These are phyloP conservation scores for Scomber japonicus DNA, from an alignment of 2,113 vertebrate species.

Conservation along the genomic window DNA sequence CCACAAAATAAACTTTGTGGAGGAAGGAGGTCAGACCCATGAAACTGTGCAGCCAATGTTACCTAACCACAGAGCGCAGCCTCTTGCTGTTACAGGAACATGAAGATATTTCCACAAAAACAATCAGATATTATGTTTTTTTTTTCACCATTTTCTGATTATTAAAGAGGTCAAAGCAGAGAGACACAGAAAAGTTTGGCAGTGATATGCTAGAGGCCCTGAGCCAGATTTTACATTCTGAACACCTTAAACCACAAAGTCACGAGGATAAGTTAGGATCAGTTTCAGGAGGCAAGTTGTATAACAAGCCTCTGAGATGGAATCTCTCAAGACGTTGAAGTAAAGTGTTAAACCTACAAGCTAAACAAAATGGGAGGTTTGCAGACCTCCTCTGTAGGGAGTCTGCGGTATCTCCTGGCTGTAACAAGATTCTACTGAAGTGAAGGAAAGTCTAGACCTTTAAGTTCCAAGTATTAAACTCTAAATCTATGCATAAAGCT, in stretches of 20 bases:
- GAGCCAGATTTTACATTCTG: constrained; percentile 5
- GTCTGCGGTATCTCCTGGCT: constrained; percentile 57
- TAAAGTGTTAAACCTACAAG: constrained; percentile 54
- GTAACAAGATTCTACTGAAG: constrained; percentile 52
- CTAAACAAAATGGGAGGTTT: constrained; percentile 52
- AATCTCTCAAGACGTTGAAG: constrained; percentile 30
- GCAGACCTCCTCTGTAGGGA: constrained; percentile 46
- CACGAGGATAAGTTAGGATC: constrained; percentile 21
- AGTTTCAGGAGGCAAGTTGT: constrained; percentile 42
- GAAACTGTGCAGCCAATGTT: constrained; percentile 42
- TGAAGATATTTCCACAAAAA: constrained; percentile 47
- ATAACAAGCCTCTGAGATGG: constrained; percentile 48
- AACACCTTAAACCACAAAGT: constrained; percentile 33
- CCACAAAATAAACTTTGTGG: constrained; percentile 54
- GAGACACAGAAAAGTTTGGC: not conserved
- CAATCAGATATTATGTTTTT: constrained; percentile 14
- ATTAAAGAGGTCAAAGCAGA: constrained; percentile 1
- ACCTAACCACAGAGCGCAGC: constrained; percentile 21
- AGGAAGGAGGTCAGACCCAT: constrained; percentile 51
- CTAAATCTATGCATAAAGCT: constrained; percentile 16
- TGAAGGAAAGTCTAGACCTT: constrained; percentile 35
- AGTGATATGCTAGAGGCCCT: not conserved
- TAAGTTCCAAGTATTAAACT: constrained; percentile 4
- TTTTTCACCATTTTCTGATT: constrained; percentile 15
- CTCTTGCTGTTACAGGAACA: constrained; percentile 28